Base-by-base conservation (phyloP, 2,113 vertebrate genomes). In the Xiphias gladius region DNA sequence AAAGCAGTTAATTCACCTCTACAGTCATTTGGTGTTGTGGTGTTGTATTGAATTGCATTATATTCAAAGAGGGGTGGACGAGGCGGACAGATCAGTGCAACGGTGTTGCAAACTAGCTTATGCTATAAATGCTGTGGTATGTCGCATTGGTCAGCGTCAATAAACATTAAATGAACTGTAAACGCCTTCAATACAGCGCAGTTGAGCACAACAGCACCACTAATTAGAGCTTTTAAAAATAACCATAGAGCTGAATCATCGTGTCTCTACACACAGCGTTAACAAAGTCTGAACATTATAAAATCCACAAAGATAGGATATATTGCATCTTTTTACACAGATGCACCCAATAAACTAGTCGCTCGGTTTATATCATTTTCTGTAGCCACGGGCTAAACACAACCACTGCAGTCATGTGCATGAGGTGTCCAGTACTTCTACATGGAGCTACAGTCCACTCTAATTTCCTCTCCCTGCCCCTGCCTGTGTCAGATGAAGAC, bases 41-140 rank as follows among this genome's bases (percentile, higher is more conserved):
- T 39, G 5, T 35, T 6, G 43, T 24, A 67, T 55, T 84, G 30
- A 73, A 65, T 41, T 54, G 26, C 22, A 20, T 73, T 70, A 66
- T 17, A 35, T 39, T 39, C 37, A 71, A 19, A 43, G 61, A 20
- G n/a, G 48, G 39, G 20, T 69, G 32, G 52, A 64, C 55, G 9
- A 62, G 24, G 48, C 22, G 54, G 58, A 50, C 19, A 50, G 67
- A 80, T 12, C n/a, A 67, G 67, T 55, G 89, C 85, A 88, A 83
- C 12, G 86, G 85, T 80, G 83, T 89, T 77, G 75, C 58, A 81
- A 79, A 81, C 19, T n/a, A 80, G 46, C 66, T 55, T 8, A 24
- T 28, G 32, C 52, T 72, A 68, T 85, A 79, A 88, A 86, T 74
- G 35, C 32, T 80, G 85, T 77, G 83, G 80, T 86, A 76, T 82